phyloP scores from a whole-genome alignment of 2,113 vertebrate species.

The Dicrurus megarhynchus region DNA sequence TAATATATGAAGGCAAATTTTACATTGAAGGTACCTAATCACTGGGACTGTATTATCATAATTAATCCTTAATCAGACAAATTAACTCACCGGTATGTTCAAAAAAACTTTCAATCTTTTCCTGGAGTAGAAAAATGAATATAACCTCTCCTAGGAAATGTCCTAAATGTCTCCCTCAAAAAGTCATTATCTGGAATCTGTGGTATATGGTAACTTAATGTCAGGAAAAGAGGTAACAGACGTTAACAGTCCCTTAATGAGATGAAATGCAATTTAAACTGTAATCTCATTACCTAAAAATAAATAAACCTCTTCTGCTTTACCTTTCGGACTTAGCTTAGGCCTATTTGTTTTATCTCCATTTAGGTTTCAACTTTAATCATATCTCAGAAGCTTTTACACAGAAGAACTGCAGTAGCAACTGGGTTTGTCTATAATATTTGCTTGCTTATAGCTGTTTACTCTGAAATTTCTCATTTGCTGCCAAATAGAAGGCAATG shows the following conservation, averaged over 20 bases:
- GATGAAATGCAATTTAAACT: constrained; percentile 39
- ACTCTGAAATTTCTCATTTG: constrained; percentile 23
- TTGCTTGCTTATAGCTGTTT: constrained; percentile 21
- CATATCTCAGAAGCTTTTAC: constrained; percentile 43
- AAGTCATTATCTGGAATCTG: constrained; percentile 47
- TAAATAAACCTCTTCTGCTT: constrained; percentile 51
- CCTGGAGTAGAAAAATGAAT: constrained; percentile 6
- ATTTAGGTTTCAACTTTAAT: constrained; percentile 55
- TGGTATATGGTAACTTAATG: constrained; percentile 47
- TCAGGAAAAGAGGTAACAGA: constrained; percentile 62
- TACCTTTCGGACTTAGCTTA: constrained; percentile 44
- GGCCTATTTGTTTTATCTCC: constrained; percentile 41
- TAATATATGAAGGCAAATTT: neutral
- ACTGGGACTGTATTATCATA: neutral
- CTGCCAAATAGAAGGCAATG: constrained; percentile 11
- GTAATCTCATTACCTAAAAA: constrained; percentile 56
- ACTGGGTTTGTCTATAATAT: neutral
- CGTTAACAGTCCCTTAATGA: constrained; percentile 48
- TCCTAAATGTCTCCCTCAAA: constrained; percentile 52
- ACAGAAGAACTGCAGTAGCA: neutral
- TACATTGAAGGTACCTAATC: neutral
- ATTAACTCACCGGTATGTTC: neutral
- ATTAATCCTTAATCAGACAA: constrained; percentile 46
- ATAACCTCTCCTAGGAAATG: constrained; percentile 49
- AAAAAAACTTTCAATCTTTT: constrained; percentile 2